Conservation (phyloP, 1,140 invertebrate genomes). For the Drosophila pectinifera region DNA sequence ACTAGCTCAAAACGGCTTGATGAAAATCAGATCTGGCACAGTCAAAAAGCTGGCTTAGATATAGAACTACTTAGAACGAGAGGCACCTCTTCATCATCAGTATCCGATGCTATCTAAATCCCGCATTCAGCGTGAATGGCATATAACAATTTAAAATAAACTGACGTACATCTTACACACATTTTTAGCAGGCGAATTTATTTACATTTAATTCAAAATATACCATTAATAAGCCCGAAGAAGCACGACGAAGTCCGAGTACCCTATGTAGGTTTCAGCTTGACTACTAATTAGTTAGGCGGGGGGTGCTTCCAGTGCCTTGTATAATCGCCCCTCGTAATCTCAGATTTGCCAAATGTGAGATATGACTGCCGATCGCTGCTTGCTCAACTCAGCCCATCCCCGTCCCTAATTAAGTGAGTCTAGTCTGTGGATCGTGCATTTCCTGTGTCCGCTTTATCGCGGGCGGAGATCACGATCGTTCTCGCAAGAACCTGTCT, state of each 20-base stretch:
- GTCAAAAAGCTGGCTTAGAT: no score
- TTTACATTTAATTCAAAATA: background rate
- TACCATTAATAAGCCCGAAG: background rate
- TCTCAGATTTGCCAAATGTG: slow-evolving; percentile 30
- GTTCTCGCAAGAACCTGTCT: background rate
- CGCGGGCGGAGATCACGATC: slow-evolving; percentile 34
- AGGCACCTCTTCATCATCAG: no score
- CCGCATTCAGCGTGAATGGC: no score
- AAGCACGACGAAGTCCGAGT: slow-evolving; percentile 15
- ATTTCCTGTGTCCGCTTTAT: slow-evolving; percentile 29
- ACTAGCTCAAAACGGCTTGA: no score
- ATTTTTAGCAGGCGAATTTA: background rate
- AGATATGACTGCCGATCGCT: slow-evolving; percentile 33
- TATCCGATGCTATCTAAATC: no score
- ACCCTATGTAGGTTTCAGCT: slow-evolving; percentile 5
- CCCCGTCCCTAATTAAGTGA: slow-evolving; percentile 13
- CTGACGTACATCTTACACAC: background rate
- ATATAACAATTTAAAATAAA: background rate
- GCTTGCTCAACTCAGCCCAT: slow-evolving; percentile 10
- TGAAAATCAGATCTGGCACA: no score
- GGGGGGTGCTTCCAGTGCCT: slow-evolving; percentile 1
- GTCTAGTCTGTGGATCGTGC: slow-evolving; percentile 26
- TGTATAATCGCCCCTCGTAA: slow-evolving; percentile 26
- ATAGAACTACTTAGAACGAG: no score
- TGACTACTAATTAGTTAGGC: slow-evolving; percentile 19